A percentile compares a stretch with the other conserved stretches of the same genome.
Evolutionary conservation across 2,888 invertebrate genomes (phyloP).

Genomic region (Altica lythri): DNA sequence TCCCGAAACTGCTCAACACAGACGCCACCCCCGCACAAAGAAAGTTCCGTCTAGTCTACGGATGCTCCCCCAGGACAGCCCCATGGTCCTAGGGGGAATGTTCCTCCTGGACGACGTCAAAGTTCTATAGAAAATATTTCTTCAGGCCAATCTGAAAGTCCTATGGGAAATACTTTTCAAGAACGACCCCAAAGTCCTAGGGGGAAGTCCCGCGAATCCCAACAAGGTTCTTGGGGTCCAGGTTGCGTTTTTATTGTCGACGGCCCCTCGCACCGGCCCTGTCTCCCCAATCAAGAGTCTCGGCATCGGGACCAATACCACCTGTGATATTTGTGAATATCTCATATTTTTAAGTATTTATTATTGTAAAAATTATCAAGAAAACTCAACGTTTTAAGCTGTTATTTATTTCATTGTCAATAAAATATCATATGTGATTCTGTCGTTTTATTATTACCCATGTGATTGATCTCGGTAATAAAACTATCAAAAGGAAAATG

Average conservation of each 20-base stretch:
- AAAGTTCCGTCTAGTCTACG: conserved; percentile 56
- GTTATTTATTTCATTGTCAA: conserved; percentile 57
- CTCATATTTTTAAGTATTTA: conserved; percentile 56
- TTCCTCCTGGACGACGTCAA: background rate
- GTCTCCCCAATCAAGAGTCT: conserved; percentile 53
- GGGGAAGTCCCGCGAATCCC: conserved; percentile 20
- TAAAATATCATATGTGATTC: conserved; percentile 52
- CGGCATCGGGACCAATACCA: conserved; percentile 59
- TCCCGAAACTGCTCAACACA: conserved; percentile 57
- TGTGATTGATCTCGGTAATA: background rate
- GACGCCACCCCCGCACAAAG: conserved; percentile 57
- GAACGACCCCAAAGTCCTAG: conserved; percentile 28
- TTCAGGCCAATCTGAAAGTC: conserved; percentile 31
- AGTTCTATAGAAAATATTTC: no score
- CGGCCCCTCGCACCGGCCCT: conserved; percentile 36
- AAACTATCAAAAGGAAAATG: no score
- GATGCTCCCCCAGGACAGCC: conserved; percentile 32
- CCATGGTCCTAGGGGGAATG: conserved; percentile 27
- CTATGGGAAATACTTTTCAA: conserved; percentile 16
- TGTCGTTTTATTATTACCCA: background rate
- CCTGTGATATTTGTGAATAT: conserved; percentile 60
- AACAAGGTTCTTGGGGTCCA: conserved; percentile 36
- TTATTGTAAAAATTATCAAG: conserved; percentile 47
- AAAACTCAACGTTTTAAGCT: conserved; percentile 50
- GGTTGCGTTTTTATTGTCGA: conserved; percentile 35